These are phyloP conservation scores for Ateles fusciceps DNA, from an alignment of 2,797 vertebrate species.

Conservation along the genomic window DNA sequence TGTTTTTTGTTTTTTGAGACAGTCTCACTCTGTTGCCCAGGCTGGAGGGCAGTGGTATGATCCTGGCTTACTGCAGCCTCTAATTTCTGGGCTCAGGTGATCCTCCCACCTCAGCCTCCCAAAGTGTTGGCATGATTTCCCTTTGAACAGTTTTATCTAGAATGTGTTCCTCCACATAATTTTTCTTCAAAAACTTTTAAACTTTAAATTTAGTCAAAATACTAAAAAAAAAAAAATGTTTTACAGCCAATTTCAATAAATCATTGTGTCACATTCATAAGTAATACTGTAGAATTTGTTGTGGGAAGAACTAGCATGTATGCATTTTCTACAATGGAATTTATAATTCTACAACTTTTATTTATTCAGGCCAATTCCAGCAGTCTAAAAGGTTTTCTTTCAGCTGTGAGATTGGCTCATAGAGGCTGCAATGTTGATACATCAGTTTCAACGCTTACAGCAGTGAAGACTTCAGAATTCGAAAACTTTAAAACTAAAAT, in stretches of 20 bases:
- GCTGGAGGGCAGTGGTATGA: not conserved
- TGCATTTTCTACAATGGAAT: constrained; percentile 22
- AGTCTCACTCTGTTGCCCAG: not conserved
- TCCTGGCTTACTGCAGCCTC: not conserved
- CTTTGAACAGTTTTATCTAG: constrained; percentile 25
- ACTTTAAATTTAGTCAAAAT: constrained; percentile 44
- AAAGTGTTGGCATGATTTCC: not conserved
- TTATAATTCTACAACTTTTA: constrained; percentile 15
- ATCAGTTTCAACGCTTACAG: constrained; percentile 89
- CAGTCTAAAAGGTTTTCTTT: constrained; percentile 94
- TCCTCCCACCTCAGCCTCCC: not conserved
- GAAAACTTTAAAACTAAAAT: constrained; percentile 96
- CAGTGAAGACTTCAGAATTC: constrained; percentile 92
- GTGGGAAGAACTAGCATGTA: not conserved
- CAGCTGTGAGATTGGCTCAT: constrained; percentile 92
- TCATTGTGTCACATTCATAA: not conserved
- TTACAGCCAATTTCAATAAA: constrained; percentile 20
- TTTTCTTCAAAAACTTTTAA: not conserved
- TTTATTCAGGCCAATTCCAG: constrained; percentile 89
- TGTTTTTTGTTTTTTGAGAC: not conserved
- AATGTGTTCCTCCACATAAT: not conserved
- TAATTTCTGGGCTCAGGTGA: not conserved
- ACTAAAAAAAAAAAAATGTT: not conserved
- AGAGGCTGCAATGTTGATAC: constrained; percentile 85
- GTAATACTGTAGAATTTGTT: not conserved